These are phyloP conservation scores for Tamandua tetradactyla DNA, from an alignment of 2,797 vertebrate species.

Conservation along the genomic window DNA sequence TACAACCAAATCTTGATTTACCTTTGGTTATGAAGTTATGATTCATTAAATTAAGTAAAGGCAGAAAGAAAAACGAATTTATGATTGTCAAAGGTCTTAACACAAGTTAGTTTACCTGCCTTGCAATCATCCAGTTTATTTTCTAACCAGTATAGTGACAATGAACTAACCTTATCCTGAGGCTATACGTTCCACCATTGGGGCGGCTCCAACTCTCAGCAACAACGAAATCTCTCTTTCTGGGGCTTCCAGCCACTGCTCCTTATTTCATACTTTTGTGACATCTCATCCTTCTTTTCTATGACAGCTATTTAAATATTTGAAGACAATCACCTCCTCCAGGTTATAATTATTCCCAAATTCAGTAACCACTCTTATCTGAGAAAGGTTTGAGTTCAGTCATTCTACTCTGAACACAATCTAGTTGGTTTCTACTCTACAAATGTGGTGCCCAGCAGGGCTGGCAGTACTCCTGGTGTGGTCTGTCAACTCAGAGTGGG, in stretches of 20 bases:
- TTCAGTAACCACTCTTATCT: neutral
- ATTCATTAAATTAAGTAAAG: conserved; percentile 24
- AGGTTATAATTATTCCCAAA: neutral
- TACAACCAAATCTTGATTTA: neutral
- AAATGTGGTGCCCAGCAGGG: neutral
- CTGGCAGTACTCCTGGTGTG: neutral
- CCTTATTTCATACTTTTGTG: neutral
- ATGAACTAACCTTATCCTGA: neutral
- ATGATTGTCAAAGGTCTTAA: neutral
- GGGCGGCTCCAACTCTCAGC: neutral
- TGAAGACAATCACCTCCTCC: neutral
- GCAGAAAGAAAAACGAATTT: neutral
- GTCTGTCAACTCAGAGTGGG: neutral
- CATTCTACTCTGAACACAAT: neutral
- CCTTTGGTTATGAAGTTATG: neutral
- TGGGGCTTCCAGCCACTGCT: neutral
- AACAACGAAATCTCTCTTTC: neutral
- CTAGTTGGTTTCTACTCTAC: neutral
- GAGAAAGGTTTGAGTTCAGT: neutral
- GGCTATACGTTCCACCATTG: neutral
- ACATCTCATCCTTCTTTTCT: neutral
- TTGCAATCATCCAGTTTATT: neutral
- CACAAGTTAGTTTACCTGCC: neutral
- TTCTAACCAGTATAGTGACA: neutral
- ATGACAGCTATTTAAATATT: neutral